Conservation (phyloP, 1,140 invertebrate species). For the Bombyx mandarina region DNA sequence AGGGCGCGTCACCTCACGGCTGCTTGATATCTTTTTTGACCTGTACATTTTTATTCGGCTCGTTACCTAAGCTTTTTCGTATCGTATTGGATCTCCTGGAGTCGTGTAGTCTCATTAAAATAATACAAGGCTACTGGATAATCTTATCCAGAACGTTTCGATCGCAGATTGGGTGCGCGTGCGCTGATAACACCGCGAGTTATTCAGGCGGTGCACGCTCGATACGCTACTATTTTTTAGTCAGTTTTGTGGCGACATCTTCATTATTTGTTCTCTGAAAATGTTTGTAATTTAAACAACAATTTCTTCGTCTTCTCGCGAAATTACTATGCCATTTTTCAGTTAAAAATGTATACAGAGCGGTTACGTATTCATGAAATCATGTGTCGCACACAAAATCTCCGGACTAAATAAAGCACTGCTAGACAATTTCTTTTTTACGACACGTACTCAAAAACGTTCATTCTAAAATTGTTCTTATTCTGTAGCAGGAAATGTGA, state of each 20-base stretch:
- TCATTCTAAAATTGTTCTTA: constrained; percentile 25
- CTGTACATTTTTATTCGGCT: constrained; percentile 62
- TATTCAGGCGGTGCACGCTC: constrained; percentile 59
- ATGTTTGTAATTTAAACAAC: too few species aligned
- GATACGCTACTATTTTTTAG: constrained; percentile 58
- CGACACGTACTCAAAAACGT: constrained; percentile 20
- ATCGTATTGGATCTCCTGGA: constrained; percentile 63
- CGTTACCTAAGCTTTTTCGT: constrained; percentile 65
- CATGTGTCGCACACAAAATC: constrained; percentile 14
- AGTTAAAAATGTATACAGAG: too few species aligned
- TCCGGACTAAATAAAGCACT: constrained; percentile 25
- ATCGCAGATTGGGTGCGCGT: constrained; percentile 69
- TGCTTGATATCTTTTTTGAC: constrained; percentile 64
- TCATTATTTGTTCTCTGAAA: constrained; percentile 51
- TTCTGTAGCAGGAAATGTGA: constrained; percentile 15
- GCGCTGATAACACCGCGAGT: constrained; percentile 63
- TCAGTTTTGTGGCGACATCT: constrained; percentile 60
- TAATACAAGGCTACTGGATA: constrained; percentile 69
- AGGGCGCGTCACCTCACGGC: constrained; percentile 38
- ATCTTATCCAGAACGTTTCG: constrained; percentile 68
- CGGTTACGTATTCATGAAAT: constrained; percentile 44
- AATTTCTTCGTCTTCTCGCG: too few species aligned
- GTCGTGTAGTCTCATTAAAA: constrained; percentile 71
- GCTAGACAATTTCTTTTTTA: constrained; percentile 31
- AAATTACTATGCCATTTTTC: too few species aligned